A percentile compares a stretch with the other conserved stretches of the same genome.
phyloP scores from a whole-genome alignment of 2,888 invertebrate species.

The Flabesymbios commensalis region DNA sequence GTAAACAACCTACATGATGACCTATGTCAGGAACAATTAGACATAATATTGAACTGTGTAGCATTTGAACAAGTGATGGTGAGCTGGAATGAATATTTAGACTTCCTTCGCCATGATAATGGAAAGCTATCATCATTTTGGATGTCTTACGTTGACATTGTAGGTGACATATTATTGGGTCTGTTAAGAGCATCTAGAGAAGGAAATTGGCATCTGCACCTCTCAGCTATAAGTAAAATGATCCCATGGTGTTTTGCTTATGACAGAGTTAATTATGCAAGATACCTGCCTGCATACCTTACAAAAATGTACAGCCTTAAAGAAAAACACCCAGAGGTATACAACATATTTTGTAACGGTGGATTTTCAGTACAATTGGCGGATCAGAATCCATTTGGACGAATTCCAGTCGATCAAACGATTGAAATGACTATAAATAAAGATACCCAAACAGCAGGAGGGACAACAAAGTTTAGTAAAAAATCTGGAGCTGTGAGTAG shows the following conservation, averaged over 20 bases:
- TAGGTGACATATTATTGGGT: constrained; percentile 23
- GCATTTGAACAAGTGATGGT: not conserved
- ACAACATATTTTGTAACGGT: too few species aligned
- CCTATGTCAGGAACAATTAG: not conserved
- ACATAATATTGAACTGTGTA: not conserved
- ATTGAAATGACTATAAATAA: constrained; percentile 16
- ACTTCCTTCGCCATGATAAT: constrained; percentile 9
- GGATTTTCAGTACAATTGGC: too few species aligned
- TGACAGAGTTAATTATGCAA: constrained; percentile 35
- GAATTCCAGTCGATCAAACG: constrained; percentile 31
- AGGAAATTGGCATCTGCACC: constrained; percentile 32
- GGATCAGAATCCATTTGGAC: constrained; percentile 32
- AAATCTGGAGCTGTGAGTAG: not conserved
- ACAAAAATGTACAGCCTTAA: too few species aligned
- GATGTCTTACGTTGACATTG: constrained; percentile 37
- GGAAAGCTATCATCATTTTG: constrained; percentile 29
- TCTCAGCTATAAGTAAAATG: constrained; percentile 22
- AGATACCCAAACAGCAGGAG: constrained; percentile 21
- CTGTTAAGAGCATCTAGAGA: constrained; percentile 27
- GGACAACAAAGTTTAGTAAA: too few species aligned
- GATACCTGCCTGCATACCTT: constrained; percentile 4
- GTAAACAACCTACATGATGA: not conserved
- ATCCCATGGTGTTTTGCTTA: constrained; percentile 38
- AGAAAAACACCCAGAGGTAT: too few species aligned
- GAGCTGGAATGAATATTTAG: constrained; percentile 1